Base-by-base conservation (phyloP, 2,888 invertebrate species). In the Lymantria monacha region DNA sequence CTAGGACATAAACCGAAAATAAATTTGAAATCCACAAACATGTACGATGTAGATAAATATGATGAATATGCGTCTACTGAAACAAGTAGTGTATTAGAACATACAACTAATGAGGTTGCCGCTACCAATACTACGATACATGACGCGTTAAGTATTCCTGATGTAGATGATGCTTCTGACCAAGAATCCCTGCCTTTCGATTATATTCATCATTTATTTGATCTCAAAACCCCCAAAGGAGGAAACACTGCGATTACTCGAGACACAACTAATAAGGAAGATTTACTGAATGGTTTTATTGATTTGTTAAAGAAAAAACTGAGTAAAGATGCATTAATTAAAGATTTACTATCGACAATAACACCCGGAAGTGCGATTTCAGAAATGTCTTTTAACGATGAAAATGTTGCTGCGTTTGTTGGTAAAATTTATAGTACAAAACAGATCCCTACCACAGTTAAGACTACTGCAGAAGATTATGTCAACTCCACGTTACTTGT, bases 401-500 rank as follows among this genome's bases (percentile, higher is more conserved):
- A 76, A 31, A 81, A 75, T 55, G 81, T 90, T 7, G 85, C 77
- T 53, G 86, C 82, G 5, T 83, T 90, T 61, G 67, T 87, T 22
- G 79, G 76, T 46, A 75, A 69, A 63, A 70, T 91, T 48, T 90
- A 89, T 53, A 88, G 80, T 57, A 85, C 81, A 56, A 85, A 81
- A 59, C 67, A 66, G 47, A 46, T 67, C 8, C n/a, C 73, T 9
- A 81, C 82, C 0, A 81, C 81, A 12, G 61, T 59, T 9, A 83
- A 71, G 64, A 45, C 70, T 33, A 70, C 79, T 2, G 67, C 78
- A 30, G 74, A 57, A 53, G 83, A 87, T 51, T 69, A 72, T 46
- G 64, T 88, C 0, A 90, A 91, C 70, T 89, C 90, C 37, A 89
- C 90, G 10, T 67, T 89, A 48, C 76, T 91, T 30, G 86, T 81